Evolutionary conservation across 2,797 vertebrate species (phyloP).

Genomic region (Rhynchonycteris naso): DNA sequence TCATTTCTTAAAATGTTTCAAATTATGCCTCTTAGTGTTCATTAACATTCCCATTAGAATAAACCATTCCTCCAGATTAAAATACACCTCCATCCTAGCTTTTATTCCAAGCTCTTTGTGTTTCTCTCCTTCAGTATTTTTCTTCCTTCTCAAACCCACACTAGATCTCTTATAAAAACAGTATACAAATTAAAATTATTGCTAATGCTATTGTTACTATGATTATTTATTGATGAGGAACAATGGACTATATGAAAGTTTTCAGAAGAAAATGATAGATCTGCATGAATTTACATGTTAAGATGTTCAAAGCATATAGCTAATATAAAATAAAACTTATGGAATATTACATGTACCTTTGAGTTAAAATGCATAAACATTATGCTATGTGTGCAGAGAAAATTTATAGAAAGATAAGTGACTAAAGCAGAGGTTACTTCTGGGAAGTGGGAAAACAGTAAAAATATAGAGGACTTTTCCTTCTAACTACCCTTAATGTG

Average conservation of each 20-base stretch:
- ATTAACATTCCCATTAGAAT: constrained; percentile 7
- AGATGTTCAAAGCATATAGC: not conserved
- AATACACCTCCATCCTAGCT: not conserved
- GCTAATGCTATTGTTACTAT: not conserved
- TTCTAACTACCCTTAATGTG: not conserved
- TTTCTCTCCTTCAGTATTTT: not conserved
- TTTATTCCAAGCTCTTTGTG: not conserved
- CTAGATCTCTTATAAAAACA: not conserved
- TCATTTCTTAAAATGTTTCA: not conserved
- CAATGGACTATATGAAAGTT: not conserved
- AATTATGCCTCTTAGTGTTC: not conserved
- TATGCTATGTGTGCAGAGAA: not conserved
- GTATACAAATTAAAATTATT: constrained; percentile 7
- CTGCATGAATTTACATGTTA: not conserved
- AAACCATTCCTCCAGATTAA: not conserved
- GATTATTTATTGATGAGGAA: not conserved
- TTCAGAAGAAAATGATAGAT: not conserved
- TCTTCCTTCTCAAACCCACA: constrained; percentile 11
- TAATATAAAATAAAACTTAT: not conserved
- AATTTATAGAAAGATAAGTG: not conserved
- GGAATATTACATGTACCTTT: not conserved
- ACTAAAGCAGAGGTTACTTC: not conserved
- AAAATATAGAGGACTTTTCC: not conserved
- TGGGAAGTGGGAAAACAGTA: not conserved
- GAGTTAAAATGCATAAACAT: not conserved